Percentiles rank a stretch among this genome's conserved stretches.
Conservation (phyloP, 2,113 vertebrate genomes). For the Pelobates fuscus region DNA sequence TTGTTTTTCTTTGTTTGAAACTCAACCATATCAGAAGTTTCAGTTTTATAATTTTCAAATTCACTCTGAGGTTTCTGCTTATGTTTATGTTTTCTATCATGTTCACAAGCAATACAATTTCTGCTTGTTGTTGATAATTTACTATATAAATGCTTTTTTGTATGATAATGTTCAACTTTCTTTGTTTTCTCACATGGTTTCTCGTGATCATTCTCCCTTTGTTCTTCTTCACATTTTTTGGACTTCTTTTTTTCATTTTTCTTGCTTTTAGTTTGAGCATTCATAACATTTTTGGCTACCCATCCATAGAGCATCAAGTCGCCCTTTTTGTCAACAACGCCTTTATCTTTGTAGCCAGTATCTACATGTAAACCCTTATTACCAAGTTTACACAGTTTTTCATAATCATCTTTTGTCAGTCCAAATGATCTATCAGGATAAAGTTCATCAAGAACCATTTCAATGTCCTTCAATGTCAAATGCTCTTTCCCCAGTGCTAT, state of each 20-base stretch:
- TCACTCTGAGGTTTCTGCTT: constrained; percentile 59
- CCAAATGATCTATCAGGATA: constrained; percentile 76
- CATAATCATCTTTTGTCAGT: constrained; percentile 65
- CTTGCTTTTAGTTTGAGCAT: constrained; percentile 51
- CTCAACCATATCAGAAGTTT: constrained; percentile 49
- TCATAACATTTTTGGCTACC: constrained; percentile 53
- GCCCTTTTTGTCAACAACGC: constrained; percentile 40
- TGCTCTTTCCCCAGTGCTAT: constrained; percentile 83
- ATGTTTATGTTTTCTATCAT: constrained; percentile 61
- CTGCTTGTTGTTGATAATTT: constrained; percentile 57
- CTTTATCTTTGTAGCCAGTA: constrained; percentile 64
- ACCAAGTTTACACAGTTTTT: constrained; percentile 63
- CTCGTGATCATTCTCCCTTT: constrained; percentile 54
- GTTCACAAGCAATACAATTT: constrained; percentile 62
- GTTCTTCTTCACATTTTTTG: constrained; percentile 65
- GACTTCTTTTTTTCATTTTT: constrained; percentile 59
- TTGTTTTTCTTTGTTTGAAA: constrained; percentile 56
- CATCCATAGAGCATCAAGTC: constrained; percentile 41
- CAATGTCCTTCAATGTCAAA: constrained; percentile 76
- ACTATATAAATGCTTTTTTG: constrained; percentile 57
- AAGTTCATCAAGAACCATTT: constrained; percentile 83
- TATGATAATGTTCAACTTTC: constrained; percentile 54
- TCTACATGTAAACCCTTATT: constrained; percentile 74
- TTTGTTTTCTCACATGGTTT: constrained; percentile 52
- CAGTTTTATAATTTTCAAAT: constrained; percentile 48